A percentile compares a stretch with the other conserved stretches of the same genome.
These are phyloP conservation scores for Tenualosa thibaudeaui DNA, from an alignment of 2,797 vertebrate species.

Conservation along the genomic window DNA sequence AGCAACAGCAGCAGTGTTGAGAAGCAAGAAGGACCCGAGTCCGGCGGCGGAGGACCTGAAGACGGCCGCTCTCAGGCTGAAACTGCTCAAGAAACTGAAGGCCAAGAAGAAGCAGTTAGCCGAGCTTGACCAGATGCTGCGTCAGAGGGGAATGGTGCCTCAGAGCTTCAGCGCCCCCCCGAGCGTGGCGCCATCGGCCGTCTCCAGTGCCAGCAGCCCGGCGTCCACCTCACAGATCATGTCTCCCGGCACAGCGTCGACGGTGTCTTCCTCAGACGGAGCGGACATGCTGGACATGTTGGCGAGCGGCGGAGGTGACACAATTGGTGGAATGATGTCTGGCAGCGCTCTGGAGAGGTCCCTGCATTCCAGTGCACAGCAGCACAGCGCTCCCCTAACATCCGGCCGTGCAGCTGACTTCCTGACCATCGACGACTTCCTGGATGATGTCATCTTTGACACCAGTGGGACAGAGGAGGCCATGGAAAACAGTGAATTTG, in stretches of 20 bases:
- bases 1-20: not conserved
- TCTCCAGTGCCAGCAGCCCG: slow-evolving; percentile 66
- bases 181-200: slow-evolving; percentile 64
- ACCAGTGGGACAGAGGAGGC: slow-evolving; percentile 63
- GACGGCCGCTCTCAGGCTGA: slow-evolving; percentile 81
- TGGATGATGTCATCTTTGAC: slow-evolving; percentile 82
- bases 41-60: slow-evolving; percentile 49
- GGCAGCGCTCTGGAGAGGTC: slow-evolving; percentile 34
- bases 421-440: slow-evolving; percentile 66
- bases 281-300: slow-evolving; percentile 65
- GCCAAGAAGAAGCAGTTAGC: slow-evolving; percentile 91
- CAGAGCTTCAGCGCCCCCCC: slow-evolving; percentile 72
- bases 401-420: slow-evolving; percentile 37
- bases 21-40: slow-evolving; percentile 44
- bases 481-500: slow-evolving; percentile 74
- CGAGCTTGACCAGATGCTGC: slow-evolving; percentile 75
- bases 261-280: slow-evolving; percentile 78
- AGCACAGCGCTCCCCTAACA: slow-evolving; percentile 17
- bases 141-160: slow-evolving; percentile 25
- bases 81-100: slow-evolving; percentile 88
- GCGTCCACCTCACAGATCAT: slow-evolving; percentile 80
- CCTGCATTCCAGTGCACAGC: slow-evolving; percentile 25
- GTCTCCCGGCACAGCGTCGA: slow-evolving; percentile 75
- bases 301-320: slow-evolving; percentile 23
- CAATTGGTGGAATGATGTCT: slow-evolving; percentile 47